phyloP scores from a whole-genome alignment of 2,113 vertebrate species.

The Oreotrochilus melanogaster region DNA sequence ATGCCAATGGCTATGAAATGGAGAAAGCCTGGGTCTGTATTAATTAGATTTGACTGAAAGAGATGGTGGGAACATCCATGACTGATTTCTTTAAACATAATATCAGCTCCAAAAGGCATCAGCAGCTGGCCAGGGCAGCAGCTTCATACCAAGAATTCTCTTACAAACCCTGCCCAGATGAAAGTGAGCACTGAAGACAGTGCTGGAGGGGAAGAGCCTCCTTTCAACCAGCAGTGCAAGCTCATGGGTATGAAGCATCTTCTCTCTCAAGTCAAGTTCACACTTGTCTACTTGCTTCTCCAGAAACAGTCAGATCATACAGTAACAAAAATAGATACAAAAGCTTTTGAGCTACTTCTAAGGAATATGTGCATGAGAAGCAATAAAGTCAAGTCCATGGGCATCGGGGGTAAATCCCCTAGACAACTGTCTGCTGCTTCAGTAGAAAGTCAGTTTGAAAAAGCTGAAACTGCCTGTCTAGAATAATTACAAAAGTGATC shows the following conservation, averaged over 20 bases:
- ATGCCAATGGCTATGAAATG: not conserved
- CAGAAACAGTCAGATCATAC: not conserved
- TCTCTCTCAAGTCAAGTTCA: not conserved
- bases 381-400: not conserved
- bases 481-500: not conserved
- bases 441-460: not conserved
- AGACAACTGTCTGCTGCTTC: not conserved
- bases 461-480: not conserved
- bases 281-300: not conserved
- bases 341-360: constrained; percentile 15
- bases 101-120: not conserved
- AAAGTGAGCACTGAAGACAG: constrained; percentile 1
- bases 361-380: not conserved
- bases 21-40: not conserved
- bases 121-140: not conserved
- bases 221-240: not conserved
- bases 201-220: not conserved
- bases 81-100: not conserved
- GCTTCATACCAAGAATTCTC: not conserved
- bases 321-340: not conserved
- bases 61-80: not conserved
- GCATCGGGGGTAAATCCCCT: constrained; percentile 16
- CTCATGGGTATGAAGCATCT: not conserved
- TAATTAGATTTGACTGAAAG: not conserved
- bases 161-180: not conserved